Conservation (phyloP, 1,140 invertebrate genomes). For the Coptotermes formosanus region DNA sequence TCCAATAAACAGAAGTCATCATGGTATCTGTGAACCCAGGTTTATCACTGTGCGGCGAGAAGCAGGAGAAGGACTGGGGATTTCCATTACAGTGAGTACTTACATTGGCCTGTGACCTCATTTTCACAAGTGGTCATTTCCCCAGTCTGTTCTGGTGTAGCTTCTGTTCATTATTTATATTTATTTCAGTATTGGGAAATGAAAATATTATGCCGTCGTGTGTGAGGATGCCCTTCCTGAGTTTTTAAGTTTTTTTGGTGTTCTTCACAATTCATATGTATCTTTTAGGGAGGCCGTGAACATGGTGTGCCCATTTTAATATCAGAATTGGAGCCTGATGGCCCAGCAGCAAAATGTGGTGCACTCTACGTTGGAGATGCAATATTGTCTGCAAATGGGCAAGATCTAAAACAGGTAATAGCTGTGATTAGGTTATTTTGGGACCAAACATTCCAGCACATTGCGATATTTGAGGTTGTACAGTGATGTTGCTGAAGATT, state of each 20-base stretch:
- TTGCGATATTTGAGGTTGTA: too few relatives aligned
- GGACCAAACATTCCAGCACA: neutral
- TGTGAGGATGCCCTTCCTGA: too few relatives aligned
- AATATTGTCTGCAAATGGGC: constrained; percentile 75
- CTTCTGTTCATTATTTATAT: too few relatives aligned
- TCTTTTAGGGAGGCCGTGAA: constrained; percentile 71
- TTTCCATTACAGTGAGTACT: constrained; percentile 72
- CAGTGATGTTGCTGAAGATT: too few relatives aligned
- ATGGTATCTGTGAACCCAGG: constrained; percentile 52
- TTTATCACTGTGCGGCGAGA: constrained; percentile 62
- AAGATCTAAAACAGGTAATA: constrained; percentile 60
- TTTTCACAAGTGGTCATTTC: too few relatives aligned
- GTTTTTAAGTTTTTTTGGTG: too few relatives aligned
- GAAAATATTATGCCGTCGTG: too few relatives aligned
- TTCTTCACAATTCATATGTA: neutral
- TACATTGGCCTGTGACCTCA: neutral
- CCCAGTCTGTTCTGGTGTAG: too few relatives aligned
- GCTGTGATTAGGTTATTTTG: neutral
- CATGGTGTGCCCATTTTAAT: constrained; percentile 85
- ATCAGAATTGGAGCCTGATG: constrained; percentile 76
- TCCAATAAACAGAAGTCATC: constrained; percentile 37
- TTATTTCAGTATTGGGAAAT: too few relatives aligned
- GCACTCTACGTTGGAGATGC: constrained; percentile 79
- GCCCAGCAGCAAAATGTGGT: constrained; percentile 67
- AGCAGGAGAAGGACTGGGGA: constrained; percentile 72